Base-by-base conservation (phyloP, 2,888 invertebrate genomes). In the Subacronicta megacephala region DNA sequence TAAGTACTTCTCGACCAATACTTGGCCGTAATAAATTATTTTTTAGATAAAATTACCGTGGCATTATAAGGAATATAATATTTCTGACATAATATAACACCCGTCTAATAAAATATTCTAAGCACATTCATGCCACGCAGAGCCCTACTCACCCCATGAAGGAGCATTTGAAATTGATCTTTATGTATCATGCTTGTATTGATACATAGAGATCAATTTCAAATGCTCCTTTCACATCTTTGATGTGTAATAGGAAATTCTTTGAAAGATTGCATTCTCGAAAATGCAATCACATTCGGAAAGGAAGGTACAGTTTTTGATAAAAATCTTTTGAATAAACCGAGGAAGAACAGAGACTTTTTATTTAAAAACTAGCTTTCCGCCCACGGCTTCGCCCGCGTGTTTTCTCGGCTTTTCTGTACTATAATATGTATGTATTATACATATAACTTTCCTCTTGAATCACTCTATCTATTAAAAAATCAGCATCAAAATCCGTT, bases 261-360 rank as follows among this genome's bases (percentile, higher is more conserved):
- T 77, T 77, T 62, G 59, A 80, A 79, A 85, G 75, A 88, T 88
- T 86, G 84, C 82, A 85, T 52, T 83, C 72, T 74, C 56, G 55
- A 65, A 79, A 86, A 84, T 85, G 81, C 85, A 86, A 84, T 85
- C 71, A 82, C 69, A 70, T 71, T 68, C 47, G 51, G 36, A 45
- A 68, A 54, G 68, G 60, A 57, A 51, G 37, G 61, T 70, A 77
- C 71, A 72, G 73, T 78, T 62, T 20, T 10, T 36, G 12, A 43
- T 18, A 59, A 7, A 75, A 52, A 35, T 55, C n/a, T 26, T 26
- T 23, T 23, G 23, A 9, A 23, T 23, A 23, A 2, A 23, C 23
- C n/a, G n/a, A n/a, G n/a, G n/a, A n/a, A 20, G 9, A 1, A 23
- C 23, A 7, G 4, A 7, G 1, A 1, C 6, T 20, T 6, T 20